Base-by-base conservation (phyloP, 1,140 invertebrate species). In the Heliconius hewitsoni region DNA sequence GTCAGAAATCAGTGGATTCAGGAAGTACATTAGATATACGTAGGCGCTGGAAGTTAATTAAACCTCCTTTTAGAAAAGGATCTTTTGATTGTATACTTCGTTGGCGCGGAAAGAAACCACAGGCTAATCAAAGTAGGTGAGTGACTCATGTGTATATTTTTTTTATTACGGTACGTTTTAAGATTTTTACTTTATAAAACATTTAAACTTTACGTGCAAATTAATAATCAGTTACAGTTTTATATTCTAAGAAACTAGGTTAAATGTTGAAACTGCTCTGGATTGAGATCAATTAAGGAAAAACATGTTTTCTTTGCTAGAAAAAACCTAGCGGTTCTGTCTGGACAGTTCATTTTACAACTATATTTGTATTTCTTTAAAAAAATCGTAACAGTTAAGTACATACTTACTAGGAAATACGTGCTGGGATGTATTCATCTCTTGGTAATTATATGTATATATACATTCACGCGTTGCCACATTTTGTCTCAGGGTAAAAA, bases 81-180 rank as follows among this genome's bases (percentile, higher is more conserved):
- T 88, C 92, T 13, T 93, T 94, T 75, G 91, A 93, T 78, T 91
- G 91, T 77, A 82, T 94, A 77, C 74, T 94, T 16, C 87, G 85
- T 57, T 94, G 91, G 91, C 89, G 91, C 71, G 89, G 89, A 80
- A 93, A 91, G 81, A 92, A 90, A 84, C 85, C 87, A 30, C 72
- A 81, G 23, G 57, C 82, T 66, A 82, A 81, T 74, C 84, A 86
- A 83, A 83, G 81, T 71, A 84, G 86, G 87, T 89, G 74, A 89
- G 87, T 85, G 76, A 80, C 66, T 81, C 50, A 81, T 83, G 39
- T 39, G 18, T 72, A 71, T 11, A 18, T 76, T 34, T 30, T 71
- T 30, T 66, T 66, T 30, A 30, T 4, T 66, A 30, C 42, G 11
- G 16, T 46, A 16, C 42, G 13, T 46, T 46, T 46, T 46, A 16